Base-by-base conservation (phyloP, 2,113 vertebrate genomes). In the Ammodytes dubius region DNA sequence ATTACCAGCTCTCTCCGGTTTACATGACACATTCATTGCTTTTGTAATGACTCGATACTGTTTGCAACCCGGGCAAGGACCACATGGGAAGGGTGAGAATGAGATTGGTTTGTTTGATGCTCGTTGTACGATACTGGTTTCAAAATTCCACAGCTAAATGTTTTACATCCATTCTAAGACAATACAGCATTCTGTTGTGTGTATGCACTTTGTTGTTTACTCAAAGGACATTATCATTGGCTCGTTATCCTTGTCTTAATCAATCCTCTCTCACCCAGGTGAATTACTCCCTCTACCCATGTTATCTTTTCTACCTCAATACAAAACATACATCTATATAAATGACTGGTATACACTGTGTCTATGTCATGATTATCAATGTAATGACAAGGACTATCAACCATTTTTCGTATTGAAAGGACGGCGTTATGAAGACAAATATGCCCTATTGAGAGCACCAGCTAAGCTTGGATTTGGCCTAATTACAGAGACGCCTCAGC, bases 1-100 rank as follows among this genome's bases (percentile, higher is more conserved):
- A 91, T 94, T 93, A 94, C 76, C 17, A 50, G 70, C 76, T 61
- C 52, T 56, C 50, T 69, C 76, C 83, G 84, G 80, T 91, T 91
- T 79, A 84, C 77, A 82, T 42, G 10, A 86, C 69, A 70, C 75
- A 68, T 77, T 86, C 72, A 82, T 42, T 87, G 77, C 73, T 81
- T 77, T 75, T 5, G 58, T 92, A 91, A 91, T 88, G 77, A 91
- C 70, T 83, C 66, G 40, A 9, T 69, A 81, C 82, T 86, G 81
- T 91, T 86, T 64, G 84, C 67, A 88, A 75, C 12, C 17, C 39
- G 15, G 74, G 56, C 39, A 47, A 45, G 8, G 39, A 35, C 3
- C 75, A 79, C 52, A 69, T 39, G 40, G 77, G 74, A 43, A 39
- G 47, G 64, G 54, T 54, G 45, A 68, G n/a, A 60, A 63, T 75